Evolutionary conservation across 2,113 vertebrate species (phyloP).

Genomic region (Diadophis punctatus): DNA sequence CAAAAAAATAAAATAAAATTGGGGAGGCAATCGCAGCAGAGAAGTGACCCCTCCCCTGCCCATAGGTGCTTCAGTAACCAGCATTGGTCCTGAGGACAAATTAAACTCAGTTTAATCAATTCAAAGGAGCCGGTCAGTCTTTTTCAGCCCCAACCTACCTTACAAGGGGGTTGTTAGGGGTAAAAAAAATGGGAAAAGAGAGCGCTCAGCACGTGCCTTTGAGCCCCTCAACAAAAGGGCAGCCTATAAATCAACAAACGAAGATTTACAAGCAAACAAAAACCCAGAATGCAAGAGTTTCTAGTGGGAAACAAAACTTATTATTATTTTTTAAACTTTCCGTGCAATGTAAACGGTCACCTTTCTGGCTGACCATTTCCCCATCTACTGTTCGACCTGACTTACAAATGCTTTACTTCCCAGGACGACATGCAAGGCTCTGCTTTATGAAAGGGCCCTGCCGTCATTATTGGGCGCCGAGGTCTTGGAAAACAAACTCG

Average conservation of each 20-base stretch:
- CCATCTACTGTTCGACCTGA: background rate
- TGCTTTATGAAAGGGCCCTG: background rate
- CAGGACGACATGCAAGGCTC: background rate
- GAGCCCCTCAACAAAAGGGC: background rate
- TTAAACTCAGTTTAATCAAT: background rate
- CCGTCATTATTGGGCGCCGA: background rate
- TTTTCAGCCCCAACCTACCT: background rate
- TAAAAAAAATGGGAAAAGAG: background rate
- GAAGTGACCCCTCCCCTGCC: too few relatives aligned
- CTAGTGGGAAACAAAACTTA: background rate
- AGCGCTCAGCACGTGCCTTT: background rate
- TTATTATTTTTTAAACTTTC: background rate
- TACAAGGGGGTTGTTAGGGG: background rate
- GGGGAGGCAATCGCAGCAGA: background rate
- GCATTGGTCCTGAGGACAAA: background rate
- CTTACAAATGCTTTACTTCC: background rate
- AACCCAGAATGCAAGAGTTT: rapidly evolving
- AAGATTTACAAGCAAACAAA: background rate
- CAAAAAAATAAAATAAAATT: background rate
- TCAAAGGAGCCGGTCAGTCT: background rate
- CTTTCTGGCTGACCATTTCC: background rate
- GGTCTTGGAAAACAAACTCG: background rate
- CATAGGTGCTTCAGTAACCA: background rate
- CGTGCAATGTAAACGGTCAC: background rate
- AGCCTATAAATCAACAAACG: background rate